Conservation (phyloP, 2,888 invertebrate genomes). For the Leptopterna dolabrata region DNA sequence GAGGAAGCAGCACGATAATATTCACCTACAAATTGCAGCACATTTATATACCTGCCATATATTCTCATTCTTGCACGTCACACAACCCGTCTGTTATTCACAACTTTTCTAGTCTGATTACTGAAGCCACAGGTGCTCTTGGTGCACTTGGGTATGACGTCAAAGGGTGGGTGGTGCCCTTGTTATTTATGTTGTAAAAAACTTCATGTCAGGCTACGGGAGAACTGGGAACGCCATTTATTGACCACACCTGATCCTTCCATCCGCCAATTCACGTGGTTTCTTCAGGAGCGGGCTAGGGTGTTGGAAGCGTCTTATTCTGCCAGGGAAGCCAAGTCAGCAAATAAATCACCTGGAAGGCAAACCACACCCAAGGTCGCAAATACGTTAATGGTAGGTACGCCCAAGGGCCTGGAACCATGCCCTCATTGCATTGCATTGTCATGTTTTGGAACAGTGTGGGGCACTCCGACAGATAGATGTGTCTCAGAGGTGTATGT, state of each 20-base stretch:
- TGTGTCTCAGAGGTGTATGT: background rate
- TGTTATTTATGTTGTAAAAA: background rate
- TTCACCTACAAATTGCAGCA: background rate
- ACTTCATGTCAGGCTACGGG: background rate
- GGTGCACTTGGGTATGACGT: background rate
- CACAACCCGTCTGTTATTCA: background rate
- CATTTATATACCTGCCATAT: background rate
- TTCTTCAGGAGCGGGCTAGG: conserved; percentile 12
- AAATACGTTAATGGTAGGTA: background rate
- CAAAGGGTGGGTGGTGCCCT: conserved; percentile 29
- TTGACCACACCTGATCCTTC: background rate
- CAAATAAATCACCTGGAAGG: background rate
- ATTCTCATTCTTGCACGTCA: background rate
- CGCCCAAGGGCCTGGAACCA: background rate
- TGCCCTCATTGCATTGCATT: background rate
- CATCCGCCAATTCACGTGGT: background rate
- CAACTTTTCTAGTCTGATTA: background rate
- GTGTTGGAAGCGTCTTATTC: background rate
- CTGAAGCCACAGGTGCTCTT: conserved; percentile 11
- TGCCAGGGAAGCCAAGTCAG: background rate
- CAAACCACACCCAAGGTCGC: too few species aligned
- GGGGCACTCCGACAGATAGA: background rate
- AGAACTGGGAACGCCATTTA: background rate
- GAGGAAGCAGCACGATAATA: background rate
- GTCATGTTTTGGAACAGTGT: background rate